Evolutionary conservation across 1,140 invertebrate species (phyloP), one percentile per base, ranked within the genome.

Genomic region (Cydia fagiglandana): DNA sequence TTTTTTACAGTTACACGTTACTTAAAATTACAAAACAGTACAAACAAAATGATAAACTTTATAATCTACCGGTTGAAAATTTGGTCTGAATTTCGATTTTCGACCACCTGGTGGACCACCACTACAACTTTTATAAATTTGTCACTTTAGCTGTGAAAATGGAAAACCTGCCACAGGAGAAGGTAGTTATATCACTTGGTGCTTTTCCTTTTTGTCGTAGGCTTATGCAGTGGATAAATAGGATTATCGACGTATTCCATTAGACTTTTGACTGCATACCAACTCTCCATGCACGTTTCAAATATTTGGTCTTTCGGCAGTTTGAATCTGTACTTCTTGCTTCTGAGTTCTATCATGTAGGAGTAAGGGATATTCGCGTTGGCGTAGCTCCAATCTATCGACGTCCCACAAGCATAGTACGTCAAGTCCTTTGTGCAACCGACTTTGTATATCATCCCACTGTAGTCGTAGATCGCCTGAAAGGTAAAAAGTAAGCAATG

Each of bases 261-360:
- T 73, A 96, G 92, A 30, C 93, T 94, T 17, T 95, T 83, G 4
- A 96, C 87, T 12, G 94, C 95, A 76, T 94, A 93, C 90, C 95
- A 96, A 0, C 94, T 95, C 92, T 96, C 96, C 38, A 93, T 79
- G n/a, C 94, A 95, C 2, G 95, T 96, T 0, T 94, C 94, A 9
- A 94, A 86, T 70, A 97, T 97, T 83, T 96, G 94, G 15, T 92
- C 87, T 30, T 94, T 94, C 2, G 96, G 96, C 15, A 97, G 87
- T 28, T 94, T 77, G 85, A 97, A 97, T 12, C 95, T 96, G 30
- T 92, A 78, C 20, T 90, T 93, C 75, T 78, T 89, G 56, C 96
- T 95, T 1, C 96, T 93, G 17, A 97, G 88, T 86, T 97, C 97
- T 56, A 96, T 93, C 76, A 95, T 95, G 78, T 94, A 97, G 0